Conservation (phyloP, 2,113 vertebrate genomes). For the Cyphomyrus discorhynchus region DNA sequence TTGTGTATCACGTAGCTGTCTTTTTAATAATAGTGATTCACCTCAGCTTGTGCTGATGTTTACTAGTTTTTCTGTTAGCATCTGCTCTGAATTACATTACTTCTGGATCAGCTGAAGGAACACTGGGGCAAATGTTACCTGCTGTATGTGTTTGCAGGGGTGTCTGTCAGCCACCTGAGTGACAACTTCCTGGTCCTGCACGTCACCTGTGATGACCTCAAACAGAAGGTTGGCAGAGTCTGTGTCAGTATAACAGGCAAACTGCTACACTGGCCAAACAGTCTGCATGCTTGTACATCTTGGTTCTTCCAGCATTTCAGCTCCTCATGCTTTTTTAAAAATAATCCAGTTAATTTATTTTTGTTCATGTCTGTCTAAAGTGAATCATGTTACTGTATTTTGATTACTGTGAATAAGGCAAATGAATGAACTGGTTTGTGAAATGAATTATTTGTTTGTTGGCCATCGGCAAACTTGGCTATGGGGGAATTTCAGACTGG, state of each 20-base stretch:
- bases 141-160: constrained; percentile 46
- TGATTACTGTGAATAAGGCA: not conserved
- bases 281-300: not conserved
- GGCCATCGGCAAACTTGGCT: not conserved
- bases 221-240: constrained; percentile 60
- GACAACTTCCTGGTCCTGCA: constrained; percentile 71
- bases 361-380: not conserved
- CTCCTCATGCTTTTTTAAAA: not conserved
- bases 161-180: constrained; percentile 68
- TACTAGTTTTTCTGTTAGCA: not conserved
- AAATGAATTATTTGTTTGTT: not conserved
- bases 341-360: not conserved
- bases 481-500: not conserved
- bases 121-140: not conserved
- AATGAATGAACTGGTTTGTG: not conserved
- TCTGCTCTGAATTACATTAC: not conserved
- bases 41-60: not conserved
- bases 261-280: not conserved
- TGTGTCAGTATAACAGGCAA: not conserved
- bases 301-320: not conserved
- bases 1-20: not conserved
- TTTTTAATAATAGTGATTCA: not conserved
- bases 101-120: not conserved
- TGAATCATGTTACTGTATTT: not conserved
- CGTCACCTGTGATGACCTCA: constrained; percentile 55